Conservation (phyloP, 2,888 invertebrate species). For the Atrina japonica region DNA sequence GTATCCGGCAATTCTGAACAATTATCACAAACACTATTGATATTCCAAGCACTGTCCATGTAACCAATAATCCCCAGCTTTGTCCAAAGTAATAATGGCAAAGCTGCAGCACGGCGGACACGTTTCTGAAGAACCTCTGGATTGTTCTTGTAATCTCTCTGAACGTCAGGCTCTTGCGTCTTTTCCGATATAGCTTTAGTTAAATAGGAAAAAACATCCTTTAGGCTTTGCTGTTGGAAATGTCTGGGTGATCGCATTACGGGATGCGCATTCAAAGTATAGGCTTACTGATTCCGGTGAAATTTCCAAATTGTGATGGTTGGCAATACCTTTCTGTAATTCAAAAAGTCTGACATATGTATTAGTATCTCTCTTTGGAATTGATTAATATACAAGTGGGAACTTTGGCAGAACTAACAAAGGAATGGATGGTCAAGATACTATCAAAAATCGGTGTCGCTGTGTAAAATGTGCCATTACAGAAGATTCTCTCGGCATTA, state of each 20-base stretch:
- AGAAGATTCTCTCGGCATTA: constrained; percentile 14
- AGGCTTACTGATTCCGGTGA: constrained; percentile 3
- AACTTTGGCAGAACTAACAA: constrained; percentile 12
- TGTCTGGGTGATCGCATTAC: neutral
- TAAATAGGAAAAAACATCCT: neutral
- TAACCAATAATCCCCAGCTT: no score
- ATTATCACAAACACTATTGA: no score
- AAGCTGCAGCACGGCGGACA: no score
- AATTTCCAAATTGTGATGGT: neutral
- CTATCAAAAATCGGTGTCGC: constrained; percentile 24
- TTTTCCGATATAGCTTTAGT: neutral
- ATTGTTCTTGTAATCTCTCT: no score
- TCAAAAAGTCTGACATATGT: constrained; percentile 15
- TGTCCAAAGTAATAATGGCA: no score
- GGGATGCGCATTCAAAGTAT: constrained; percentile 10
- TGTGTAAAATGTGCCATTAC: constrained; percentile 18
- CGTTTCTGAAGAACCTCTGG: no score
- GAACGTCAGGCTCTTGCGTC: neutral
- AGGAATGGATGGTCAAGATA: constrained; percentile 26
- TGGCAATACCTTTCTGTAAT: constrained; percentile 9
- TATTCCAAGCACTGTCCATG: no score
- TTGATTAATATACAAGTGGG: constrained; percentile 10
- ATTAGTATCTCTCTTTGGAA: constrained; percentile 19
- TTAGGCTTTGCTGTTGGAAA: neutral
- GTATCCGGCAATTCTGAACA: no score